Percentiles rank a stretch among this genome's conserved stretches.
Evolutionary conservation across 2,888 invertebrate genomes (phyloP).

Genomic region (Macrostomum cliftonense): DNA sequence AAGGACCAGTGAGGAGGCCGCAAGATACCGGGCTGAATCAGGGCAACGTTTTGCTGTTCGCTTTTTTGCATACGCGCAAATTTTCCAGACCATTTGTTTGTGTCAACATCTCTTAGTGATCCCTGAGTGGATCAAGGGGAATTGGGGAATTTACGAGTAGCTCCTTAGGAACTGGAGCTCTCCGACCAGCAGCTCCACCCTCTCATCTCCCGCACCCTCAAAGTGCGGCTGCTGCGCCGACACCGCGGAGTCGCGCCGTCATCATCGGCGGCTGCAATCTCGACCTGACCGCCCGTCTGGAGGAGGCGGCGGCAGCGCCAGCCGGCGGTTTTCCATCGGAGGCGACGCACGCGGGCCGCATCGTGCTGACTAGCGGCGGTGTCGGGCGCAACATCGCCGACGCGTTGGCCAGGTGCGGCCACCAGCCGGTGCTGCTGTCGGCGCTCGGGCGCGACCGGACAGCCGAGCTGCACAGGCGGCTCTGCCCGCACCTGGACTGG

Average conservation of each 20-base stretch:
- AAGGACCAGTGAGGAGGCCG: too few species aligned
- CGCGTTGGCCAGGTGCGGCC: slow-evolving; percentile 55
- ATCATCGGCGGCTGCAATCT: slow-evolving; percentile 10
- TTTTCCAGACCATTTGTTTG: too few species aligned
- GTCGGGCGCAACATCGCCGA: slow-evolving; percentile 80
- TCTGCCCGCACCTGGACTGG: not conserved
- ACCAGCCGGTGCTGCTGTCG: slow-evolving; percentile 48
- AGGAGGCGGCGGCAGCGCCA: slow-evolving; percentile 20
- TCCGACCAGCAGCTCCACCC: too few species aligned
- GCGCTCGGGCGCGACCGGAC: slow-evolving; percentile 53
- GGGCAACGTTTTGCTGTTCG: too few species aligned
- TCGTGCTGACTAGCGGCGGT: slow-evolving; percentile 48
- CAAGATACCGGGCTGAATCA: too few species aligned
- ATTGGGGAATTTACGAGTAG: too few species aligned
- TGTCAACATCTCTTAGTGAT: too few species aligned
- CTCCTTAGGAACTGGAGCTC: too few species aligned
- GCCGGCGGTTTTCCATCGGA: slow-evolving; percentile 19
- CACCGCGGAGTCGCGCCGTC: not conserved
- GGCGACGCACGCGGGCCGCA: slow-evolving; percentile 24
- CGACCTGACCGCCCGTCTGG: slow-evolving; percentile 17
- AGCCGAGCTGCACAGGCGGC: slow-evolving; percentile 19
- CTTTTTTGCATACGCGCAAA: too few species aligned
- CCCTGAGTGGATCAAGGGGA: too few species aligned
- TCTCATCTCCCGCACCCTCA: too few species aligned
- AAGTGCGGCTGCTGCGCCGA: not conserved